phyloP scores from a whole-genome alignment of 2,888 invertebrate genomes.

The Epinotia bilunana region DNA sequence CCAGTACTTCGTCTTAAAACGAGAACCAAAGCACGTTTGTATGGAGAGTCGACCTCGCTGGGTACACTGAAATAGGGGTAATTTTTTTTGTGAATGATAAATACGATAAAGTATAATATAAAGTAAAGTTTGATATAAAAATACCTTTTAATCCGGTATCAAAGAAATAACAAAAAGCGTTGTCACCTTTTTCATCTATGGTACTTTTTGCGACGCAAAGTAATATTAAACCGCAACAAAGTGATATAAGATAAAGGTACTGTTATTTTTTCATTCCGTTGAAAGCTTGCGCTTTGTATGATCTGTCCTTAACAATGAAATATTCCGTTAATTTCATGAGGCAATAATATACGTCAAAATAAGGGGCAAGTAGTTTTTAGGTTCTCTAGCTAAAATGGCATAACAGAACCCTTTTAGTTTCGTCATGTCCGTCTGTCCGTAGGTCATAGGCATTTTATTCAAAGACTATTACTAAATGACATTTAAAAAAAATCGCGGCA shows the following conservation, averaged over 20 bases:
- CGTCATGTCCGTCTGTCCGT: too few species aligned
- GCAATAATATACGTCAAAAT: slow-evolving; percentile 28
- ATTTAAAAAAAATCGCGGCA: too few species aligned
- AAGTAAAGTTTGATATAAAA: too few species aligned
- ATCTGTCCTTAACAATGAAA: slow-evolving; percentile 48
- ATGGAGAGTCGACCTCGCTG: too few species aligned
- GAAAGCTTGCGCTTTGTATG: slow-evolving; percentile 50
- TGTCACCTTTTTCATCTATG: slow-evolving; percentile 12
- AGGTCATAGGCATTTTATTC: too few species aligned
- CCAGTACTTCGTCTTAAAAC: too few species aligned
- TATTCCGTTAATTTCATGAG: slow-evolving; percentile 32
- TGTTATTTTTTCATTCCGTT: slow-evolving; percentile 47
- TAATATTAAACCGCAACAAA: slow-evolving; percentile 32
- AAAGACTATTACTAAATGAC: too few species aligned
- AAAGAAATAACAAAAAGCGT: neutral
- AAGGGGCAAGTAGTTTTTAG: neutral
- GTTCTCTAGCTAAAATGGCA: neutral
- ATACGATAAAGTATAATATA: too few species aligned
- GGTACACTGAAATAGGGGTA: too few species aligned
- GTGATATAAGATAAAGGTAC: slow-evolving; percentile 27
- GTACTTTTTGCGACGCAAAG: slow-evolving; percentile 24
- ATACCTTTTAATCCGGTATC: neutral
- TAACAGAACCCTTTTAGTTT: neutral
- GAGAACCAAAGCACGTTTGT: too few species aligned
- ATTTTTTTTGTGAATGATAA: too few species aligned